phyloP scores from a whole-genome alignment of 2,797 vertebrate genomes.

The Telmatherina bonti region DNA sequence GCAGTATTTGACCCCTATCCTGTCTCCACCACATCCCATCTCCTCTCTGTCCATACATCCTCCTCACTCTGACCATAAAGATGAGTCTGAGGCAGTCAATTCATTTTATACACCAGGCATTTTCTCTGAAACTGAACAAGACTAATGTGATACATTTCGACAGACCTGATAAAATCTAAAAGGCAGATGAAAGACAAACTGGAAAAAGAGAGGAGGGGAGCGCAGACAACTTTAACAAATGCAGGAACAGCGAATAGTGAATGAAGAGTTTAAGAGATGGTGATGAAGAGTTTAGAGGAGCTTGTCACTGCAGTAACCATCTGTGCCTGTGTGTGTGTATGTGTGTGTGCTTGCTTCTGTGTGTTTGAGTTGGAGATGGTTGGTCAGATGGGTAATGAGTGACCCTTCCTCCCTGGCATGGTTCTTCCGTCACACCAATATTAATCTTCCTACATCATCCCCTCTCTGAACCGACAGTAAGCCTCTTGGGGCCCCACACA shows the following conservation, averaged over 20 bases:
- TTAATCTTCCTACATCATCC: slow-evolving; percentile 82
- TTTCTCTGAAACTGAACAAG: slow-evolving; percentile 49
- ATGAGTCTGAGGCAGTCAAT: slow-evolving; percentile 55
- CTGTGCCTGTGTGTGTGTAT: slow-evolving; percentile 38
- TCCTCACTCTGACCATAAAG: slow-evolving; percentile 53
- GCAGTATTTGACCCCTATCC: slow-evolving; percentile 79
- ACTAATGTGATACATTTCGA: slow-evolving; percentile 47
- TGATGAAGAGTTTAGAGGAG: slow-evolving; percentile 43
- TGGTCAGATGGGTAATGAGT: slow-evolving; percentile 80
- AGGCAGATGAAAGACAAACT: slow-evolving; percentile 44
- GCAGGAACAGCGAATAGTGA: slow-evolving; percentile 23
- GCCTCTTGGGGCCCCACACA: slow-evolving; percentile 66
- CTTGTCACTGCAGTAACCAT: slow-evolving; percentile 43
- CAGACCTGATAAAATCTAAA: slow-evolving; percentile 35
- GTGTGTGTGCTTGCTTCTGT: slow-evolving; percentile 22
- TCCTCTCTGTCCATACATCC: slow-evolving; percentile 57
- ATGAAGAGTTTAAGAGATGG: slow-evolving; percentile 17
- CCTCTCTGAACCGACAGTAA: slow-evolving; percentile 64
- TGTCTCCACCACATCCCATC: slow-evolving; percentile 67
- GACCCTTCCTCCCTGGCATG: slow-evolving; percentile 76
- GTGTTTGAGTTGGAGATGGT: slow-evolving; percentile 47
- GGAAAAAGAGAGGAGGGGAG: slow-evolving; percentile 42
- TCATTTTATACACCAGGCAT: slow-evolving; percentile 55
- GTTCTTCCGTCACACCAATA: slow-evolving; percentile 71
- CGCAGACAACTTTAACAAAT: slow-evolving; percentile 48